Evolutionary conservation across 2,113 vertebrate genomes (phyloP), one percentile per base, ranked within the genome.

Genomic region (Regulus satrapa): DNA sequence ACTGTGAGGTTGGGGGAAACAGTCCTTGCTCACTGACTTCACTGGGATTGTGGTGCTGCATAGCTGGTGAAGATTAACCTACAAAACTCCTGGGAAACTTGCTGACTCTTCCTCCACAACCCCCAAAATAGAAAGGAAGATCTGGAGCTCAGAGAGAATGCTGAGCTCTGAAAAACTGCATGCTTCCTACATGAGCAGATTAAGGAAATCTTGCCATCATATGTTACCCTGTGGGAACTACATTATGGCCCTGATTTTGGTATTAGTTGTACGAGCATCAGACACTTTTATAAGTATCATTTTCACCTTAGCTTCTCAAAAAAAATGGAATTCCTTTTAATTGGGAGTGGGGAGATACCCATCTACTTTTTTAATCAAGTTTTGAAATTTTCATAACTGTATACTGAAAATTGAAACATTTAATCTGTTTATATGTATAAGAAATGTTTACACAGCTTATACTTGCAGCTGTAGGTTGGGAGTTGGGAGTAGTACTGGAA

Each of bases 391-490:
- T 86, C 4, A 2, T 71, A 59, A 18, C 55, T 54, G 16, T 71
- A 61, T 85, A 71, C 29, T 89, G 79, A 48, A 92, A 88, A 92
- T 18, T 20, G 49, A 88, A 91, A 40, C 62, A 51, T 67, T 72
- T 68, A 8, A 59, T 79, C 59, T 90, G 64, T 93, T 95, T 88
- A 68, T 51, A 21, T 54, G 15, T 71, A 45, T 74, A 55, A 85
- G 48, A 95, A 77, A 45, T 85, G 59, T 96, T 94, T 93, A 88
- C 56, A 88, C 55, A 94, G 71, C 59, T 89, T 88, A 38, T 71
- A 36, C 51, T 80, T 88, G 72, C 87, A 94, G 93, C 92, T 97
- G 85, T 83, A 85, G 79, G 43, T 80, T 75, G 51, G 43, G 81
- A 94, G 34, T 29, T 91, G 69, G 62, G 67, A 94, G 52, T 75